phyloP scores from a whole-genome alignment of 37 sponge, comb jelly and placozoan species.

The Beroe ovata region DNA sequence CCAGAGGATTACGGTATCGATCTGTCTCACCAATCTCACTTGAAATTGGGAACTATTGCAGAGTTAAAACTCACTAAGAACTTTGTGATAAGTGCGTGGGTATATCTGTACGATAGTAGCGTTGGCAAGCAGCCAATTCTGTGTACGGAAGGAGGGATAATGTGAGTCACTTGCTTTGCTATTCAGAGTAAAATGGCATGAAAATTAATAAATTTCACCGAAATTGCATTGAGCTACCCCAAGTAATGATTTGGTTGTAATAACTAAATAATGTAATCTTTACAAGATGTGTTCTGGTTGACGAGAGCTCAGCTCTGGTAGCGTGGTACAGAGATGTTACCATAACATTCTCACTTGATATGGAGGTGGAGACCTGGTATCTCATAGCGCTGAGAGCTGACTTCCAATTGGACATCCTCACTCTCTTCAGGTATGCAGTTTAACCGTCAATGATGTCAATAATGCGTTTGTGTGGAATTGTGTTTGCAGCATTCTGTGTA shows the following conservation, averaged over 20 bases:
- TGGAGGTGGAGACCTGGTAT: not conserved
- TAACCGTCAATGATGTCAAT: not conserved
- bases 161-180: no score
- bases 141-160: not conserved
- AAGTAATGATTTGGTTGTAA: no score
- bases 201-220: no score
- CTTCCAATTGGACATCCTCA: not conserved
- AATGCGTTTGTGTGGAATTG: no score
- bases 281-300: constrained; percentile 1
- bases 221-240: no score
- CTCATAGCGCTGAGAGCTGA: constrained; percentile 5
- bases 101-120: not conserved
- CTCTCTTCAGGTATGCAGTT: constrained; percentile 1
- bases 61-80: not conserved
- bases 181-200: no score
- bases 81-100: constrained; percentile 18
- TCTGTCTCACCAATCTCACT: not conserved
- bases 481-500: no score
- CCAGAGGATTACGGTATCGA: constrained; percentile 9
- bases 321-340: not conserved
- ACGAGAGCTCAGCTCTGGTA: not conserved
- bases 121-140: not conserved
- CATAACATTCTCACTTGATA: not conserved
- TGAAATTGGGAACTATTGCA: not conserved
- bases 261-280: no score